These are phyloP conservation scores for Hyles euphorbiae DNA, from an alignment of 1,140 invertebrate species.

Conservation along the genomic window DNA sequence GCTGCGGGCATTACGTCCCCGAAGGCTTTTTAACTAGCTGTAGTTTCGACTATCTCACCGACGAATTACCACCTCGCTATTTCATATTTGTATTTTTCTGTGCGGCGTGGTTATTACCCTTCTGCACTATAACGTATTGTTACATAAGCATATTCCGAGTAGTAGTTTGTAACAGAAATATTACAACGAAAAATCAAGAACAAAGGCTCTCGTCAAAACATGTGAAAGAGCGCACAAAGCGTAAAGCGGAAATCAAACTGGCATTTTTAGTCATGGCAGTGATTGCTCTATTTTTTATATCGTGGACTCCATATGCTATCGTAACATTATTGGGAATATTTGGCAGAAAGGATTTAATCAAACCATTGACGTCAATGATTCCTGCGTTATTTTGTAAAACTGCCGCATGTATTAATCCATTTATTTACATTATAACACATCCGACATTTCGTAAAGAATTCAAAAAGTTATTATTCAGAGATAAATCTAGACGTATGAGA, in stretches of 20 bases:
- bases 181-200: constrained; percentile 46
- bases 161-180: constrained; percentile 75
- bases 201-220: constrained; percentile 71
- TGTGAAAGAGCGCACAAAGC: constrained; percentile 79
- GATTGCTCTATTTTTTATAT: constrained; percentile 82
- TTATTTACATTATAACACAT: constrained; percentile 84
- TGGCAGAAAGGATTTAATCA: constrained; percentile 78
- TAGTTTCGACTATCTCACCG: constrained; percentile 86
- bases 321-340: constrained; percentile 84
- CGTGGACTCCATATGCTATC: constrained; percentile 86
- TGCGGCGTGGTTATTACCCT: constrained; percentile 81
- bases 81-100: constrained; percentile 83
- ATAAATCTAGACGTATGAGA: constrained; percentile 55
- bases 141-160: constrained; percentile 82
- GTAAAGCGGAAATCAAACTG: constrained; percentile 80
- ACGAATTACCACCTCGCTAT: constrained; percentile 71
- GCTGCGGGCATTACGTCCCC: constrained; percentile 83
- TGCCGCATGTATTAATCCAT: constrained; percentile 85
- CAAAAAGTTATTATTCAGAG: constrained; percentile 58
- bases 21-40: constrained; percentile 88
- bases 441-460: constrained; percentile 80
- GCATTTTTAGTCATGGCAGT: constrained; percentile 80
- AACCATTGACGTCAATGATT: constrained; percentile 82
- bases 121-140: constrained; percentile 82
- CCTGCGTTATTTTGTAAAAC: constrained; percentile 86